Evolutionary conservation across 2,888 invertebrate genomes (phyloP), one percentile per base, ranked within the genome.

Genomic region (Xiphydria camelus): DNA sequence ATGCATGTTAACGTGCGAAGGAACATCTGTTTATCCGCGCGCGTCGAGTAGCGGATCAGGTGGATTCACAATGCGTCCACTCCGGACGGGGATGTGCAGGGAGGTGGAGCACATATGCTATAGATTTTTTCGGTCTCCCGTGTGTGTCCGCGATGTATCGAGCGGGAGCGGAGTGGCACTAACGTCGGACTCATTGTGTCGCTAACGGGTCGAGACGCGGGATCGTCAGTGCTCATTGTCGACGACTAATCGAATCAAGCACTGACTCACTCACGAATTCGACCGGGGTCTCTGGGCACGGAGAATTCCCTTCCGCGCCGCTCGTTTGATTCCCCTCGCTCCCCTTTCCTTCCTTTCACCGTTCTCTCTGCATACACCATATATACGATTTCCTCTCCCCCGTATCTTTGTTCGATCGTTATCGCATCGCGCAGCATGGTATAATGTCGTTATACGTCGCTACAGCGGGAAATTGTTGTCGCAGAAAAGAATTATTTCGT

Each of bases 191-290:
- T 58, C 54, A 65, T 66, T 67, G 64, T 67, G 52, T 52, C 35
- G 39, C 41, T 53, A 50, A 59, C 60, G 49, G 56, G 56, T 58
- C 61, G 60, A 59, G 64, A 62, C 60, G 59, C 56, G 55, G 60
- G 59, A 68, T 68, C 64, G 65, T 68, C 68, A 66, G 65, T 53
- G 59, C 59, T 68, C 66, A 66, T 68, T 68, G 68, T 68, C 61
- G 56, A 47, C 57, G 61, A 59, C 64, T 66, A 66, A 68, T 68
- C 65, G 65, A 66, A 66, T 59, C 60, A 62, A 57, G 59, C 67
- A 62, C 52, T 47, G 58, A 57, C 51, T 62, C 64, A 64, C 57
- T 61, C 59, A 52, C 53, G 45, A 45, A 55, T 49, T 48, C 49
- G 49, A 19, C 21, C 6, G 29, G 29, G 29, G 12, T 29, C 14